Percentiles rank a stretch among this genome's conserved stretches.
These are phyloP conservation scores for Pelusios castaneus DNA, from an alignment of 2,113 vertebrate genomes.

Conservation along the genomic window DNA sequence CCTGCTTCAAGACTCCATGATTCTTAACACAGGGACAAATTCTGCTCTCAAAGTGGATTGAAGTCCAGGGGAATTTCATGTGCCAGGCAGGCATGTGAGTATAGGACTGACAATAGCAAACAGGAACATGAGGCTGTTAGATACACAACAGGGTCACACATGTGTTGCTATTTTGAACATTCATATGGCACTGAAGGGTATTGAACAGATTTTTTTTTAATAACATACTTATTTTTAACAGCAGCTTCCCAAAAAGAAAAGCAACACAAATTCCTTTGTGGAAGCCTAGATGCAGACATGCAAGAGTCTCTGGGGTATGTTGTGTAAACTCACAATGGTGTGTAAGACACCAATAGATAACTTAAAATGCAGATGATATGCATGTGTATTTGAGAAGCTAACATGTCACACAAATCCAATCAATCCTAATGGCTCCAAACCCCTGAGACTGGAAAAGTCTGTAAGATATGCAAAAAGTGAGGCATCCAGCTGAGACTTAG, in stretches of 20 bases:
- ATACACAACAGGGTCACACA: background rate
- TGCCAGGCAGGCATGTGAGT: background rate
- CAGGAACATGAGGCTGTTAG: background rate
- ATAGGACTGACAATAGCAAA: no score
- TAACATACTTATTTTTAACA: background rate
- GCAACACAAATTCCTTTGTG: background rate
- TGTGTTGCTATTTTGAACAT: background rate
- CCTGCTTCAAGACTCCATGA: background rate
- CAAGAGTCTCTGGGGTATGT: background rate
- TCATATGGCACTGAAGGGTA: background rate
- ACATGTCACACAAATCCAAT: background rate
- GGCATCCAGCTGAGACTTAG: background rate
- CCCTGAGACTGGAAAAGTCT: background rate
- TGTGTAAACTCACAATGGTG: background rate
- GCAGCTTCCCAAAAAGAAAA: background rate
- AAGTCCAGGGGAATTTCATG: background rate
- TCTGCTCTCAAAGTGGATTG: background rate
- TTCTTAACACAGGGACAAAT: background rate
- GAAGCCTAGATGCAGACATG: background rate
- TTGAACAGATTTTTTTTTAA: background rate
- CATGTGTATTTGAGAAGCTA: background rate
- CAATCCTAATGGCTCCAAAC: background rate
- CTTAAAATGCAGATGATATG: background rate
- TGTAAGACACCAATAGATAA: background rate
- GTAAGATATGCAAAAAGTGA: background rate